Evolutionary conservation across 2,113 vertebrate genomes (phyloP).

Genomic region (Prunella himalayana): DNA sequence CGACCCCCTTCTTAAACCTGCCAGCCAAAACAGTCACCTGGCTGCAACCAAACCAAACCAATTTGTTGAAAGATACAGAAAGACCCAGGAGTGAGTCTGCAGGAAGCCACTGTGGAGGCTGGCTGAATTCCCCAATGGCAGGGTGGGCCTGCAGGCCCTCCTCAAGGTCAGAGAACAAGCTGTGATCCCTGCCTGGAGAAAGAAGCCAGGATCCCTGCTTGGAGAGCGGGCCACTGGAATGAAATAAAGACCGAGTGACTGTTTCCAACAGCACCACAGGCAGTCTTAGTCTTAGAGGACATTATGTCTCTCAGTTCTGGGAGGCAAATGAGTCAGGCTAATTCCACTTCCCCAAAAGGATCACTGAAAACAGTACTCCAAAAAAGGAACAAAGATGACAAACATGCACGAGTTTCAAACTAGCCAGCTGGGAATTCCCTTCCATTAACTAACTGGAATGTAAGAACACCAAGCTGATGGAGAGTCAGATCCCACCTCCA

Average conservation of each 20-base stretch:
- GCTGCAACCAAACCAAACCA: background rate
- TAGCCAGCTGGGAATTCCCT: background rate
- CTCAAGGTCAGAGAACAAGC: background rate
- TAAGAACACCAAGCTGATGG: background rate
- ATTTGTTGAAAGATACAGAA: background rate
- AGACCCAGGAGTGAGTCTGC: background rate
- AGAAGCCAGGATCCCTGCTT: background rate
- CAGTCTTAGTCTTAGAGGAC: background rate
- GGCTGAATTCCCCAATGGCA: background rate
- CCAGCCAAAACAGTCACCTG: background rate
- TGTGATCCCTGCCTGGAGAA: background rate
- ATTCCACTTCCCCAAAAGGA: background rate
- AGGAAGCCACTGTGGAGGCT: background rate
- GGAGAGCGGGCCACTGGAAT: fast-evolving
- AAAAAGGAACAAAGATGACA: background rate
- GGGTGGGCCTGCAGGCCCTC: background rate
- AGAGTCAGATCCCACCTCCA: background rate
- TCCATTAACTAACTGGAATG: background rate
- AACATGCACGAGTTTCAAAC: background rate
- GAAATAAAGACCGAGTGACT: background rate
- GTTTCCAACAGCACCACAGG: fast-evolving
- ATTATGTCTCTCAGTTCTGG: background rate
- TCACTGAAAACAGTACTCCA: background rate
- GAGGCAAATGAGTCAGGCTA: background rate
- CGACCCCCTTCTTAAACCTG: background rate